Evolutionary conservation across 2,888 invertebrate genomes (phyloP), one percentile per base, ranked within the genome.

Genomic region (Isoperla grammatica): DNA sequence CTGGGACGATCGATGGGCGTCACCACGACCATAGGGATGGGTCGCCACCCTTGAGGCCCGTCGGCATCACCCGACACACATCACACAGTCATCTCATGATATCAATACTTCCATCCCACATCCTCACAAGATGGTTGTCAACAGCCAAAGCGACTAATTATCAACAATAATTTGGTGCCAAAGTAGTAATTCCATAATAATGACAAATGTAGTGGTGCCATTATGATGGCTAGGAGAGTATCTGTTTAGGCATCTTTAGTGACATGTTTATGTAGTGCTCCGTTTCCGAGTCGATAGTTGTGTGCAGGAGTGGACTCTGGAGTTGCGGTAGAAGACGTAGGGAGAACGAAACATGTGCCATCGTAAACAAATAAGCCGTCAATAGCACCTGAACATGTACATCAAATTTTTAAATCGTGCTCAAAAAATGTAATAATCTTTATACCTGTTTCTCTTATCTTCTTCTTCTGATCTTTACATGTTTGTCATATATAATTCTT

Each of bases 1-100:
- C 42, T 64, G 50, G 63, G 61, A 56, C 62, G 63, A 45, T 50
- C 64, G 35, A 57, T 65, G 57, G 60, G 39, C 39, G 53, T 35
- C 15, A 53, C 37, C 39, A 19, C 39, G 15, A 39, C 37, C 19
- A 9, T 49, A 50, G 23, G 49, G 49, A 35, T 15, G 49, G 13
- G 49, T 12, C 49, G 49, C 15, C 49, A n/a, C 12, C 23, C 23
- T 6, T 23, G 29, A 29, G 29, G 4, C n/a, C 48, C 5, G 22
- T n/a, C 48, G 20, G 20, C 9, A 15, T 23, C 29, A 15, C 19
- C 42, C 9, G 42, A n/a, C 45, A 45, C 29, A 29, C 29, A 29
- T 29, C 29, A 29, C 29, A 29, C 29, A 8, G 4, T 29, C 29
- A 29, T 29, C 29, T 29, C 29, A 29, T 29, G 29, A 29, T 29